These are phyloP conservation scores for Cardiocondyla obscurior DNA, from an alignment of 1,140 invertebrate species.

Conservation along the genomic window DNA sequence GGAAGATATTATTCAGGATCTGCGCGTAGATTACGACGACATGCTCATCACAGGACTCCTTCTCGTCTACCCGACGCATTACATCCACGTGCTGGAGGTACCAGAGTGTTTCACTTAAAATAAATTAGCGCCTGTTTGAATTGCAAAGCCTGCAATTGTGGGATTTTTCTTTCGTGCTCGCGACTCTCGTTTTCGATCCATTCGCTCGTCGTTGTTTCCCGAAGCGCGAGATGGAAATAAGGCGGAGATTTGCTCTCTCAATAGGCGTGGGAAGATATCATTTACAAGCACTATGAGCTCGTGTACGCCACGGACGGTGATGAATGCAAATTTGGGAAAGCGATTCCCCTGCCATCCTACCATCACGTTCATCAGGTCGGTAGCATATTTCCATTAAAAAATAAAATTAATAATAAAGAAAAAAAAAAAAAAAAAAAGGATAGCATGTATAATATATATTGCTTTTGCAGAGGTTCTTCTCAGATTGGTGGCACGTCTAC, in stretches of 20 bases:
- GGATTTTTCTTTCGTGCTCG: not conserved
- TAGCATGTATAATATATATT: not conserved
- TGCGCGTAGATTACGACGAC: constrained; percentile 59
- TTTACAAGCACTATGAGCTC: constrained; percentile 67
- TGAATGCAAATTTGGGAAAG: constrained; percentile 51
- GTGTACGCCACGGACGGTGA: constrained; percentile 32
- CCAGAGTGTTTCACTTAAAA: not conserved
- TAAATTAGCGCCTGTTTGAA: not conserved
- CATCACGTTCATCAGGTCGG: constrained; percentile 71
- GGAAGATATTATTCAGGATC: constrained; percentile 48
- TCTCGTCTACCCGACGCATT: constrained; percentile 68
- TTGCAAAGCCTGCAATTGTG: not conserved
- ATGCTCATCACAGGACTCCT: constrained; percentile 65
- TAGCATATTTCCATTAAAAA: too few relatives aligned
- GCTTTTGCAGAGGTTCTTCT: constrained; percentile 67
- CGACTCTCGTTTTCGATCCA: not conserved
- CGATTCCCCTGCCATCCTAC: constrained; percentile 65
- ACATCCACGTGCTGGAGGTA: constrained; percentile 73
- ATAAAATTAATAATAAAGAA: too few relatives aligned
- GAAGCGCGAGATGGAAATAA: not conserved
- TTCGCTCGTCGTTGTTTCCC: not conserved
- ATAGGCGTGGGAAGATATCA: constrained; percentile 71
- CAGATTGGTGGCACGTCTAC: constrained; percentile 62
- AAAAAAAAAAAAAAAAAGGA: not conserved
- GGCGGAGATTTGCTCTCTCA: not conserved